Base-by-base conservation (phyloP, 2,888 invertebrate genomes). In the Harpalus rufipes region DNA sequence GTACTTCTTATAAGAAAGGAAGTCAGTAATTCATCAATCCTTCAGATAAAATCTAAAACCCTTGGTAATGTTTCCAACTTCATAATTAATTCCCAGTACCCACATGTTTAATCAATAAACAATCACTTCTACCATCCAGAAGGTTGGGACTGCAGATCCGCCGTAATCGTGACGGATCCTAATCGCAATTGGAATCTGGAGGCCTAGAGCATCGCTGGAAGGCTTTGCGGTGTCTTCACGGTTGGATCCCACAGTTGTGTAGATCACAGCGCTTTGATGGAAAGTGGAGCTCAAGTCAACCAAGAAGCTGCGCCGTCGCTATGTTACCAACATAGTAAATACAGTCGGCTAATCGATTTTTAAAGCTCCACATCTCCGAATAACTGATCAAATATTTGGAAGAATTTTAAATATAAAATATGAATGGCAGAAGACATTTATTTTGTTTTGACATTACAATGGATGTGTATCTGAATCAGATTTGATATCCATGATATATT, bases 331-430 rank as follows among this genome's bases (percentile, higher is more conserved):
- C 72, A 74, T 82, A 39, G 82, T 82, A 82, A 82, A 82, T 82
- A 82, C 65, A 44, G 7, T 14, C 39, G 10, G 72, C 10, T 82
- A 82, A 82, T 82, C 82, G 82, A 82, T 82, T 82, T 82, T 74
- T 72, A 74, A 82, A 82, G 74, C 39, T 18, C 18, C 16, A 32
- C 6, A 6, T 32, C 32, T 32, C 3, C 5, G 32, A 25, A 25
- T 25, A 25, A 5, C 59, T 8, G 16, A 16, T 59, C 59, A 59
- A 59, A 14, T 32, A 32, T 32, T 32, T 59, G 8, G 14, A 14
- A 8, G 7, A 6, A 8, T 16, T 14, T 14, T 6, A 59, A 18
- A 16, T 8, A 18, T 59, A 1, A 18, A 59, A 59, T 18, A 2
- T 8, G 14, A 4, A 8, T 59, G 32, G 32, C 32, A 32, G 32